A percentile compares a stretch with the other conserved stretches of the same genome.
Conservation (phyloP, 2,113 vertebrate genomes). For the Fregata magnificens region DNA sequence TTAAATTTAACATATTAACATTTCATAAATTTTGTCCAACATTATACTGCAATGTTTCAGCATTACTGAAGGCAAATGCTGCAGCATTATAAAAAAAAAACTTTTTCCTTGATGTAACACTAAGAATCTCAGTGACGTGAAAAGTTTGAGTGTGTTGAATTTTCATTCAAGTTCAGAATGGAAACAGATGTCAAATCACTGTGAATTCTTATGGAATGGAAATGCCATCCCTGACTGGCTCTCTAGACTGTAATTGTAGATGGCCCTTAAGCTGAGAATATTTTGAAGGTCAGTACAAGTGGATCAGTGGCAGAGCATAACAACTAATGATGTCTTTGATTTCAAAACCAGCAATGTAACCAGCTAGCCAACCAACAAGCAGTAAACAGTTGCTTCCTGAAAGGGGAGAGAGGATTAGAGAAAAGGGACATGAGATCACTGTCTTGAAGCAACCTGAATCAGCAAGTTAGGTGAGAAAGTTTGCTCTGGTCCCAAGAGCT, state of each 20-base stretch:
- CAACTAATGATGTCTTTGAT: neutral
- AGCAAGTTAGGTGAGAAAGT: conserved; percentile 8
- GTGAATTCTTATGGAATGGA: neutral
- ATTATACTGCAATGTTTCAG: neutral
- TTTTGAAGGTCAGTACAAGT: conserved; percentile 15
- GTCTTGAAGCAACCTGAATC: neutral
- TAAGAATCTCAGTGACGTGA: neutral
- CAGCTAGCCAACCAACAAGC: neutral
- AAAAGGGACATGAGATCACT: neutral
- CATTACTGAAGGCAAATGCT: neutral
- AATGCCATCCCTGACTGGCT: neutral
- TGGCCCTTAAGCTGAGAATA: neutral
- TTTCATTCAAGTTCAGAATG: neutral
- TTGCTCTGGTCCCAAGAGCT: neutral
- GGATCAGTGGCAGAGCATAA: neutral
- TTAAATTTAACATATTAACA: neutral
- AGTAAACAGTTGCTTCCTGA: conserved; percentile 17
- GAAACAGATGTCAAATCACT: neutral
- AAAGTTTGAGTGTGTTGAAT: neutral
- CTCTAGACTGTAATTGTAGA: neutral
- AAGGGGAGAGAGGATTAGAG: neutral
- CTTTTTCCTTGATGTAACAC: neutral
- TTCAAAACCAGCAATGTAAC: neutral
- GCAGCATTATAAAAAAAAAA: neutral
- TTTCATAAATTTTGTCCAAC: neutral